Base-by-base conservation (phyloP, 2,797 vertebrate species). In the Smutsia temminckii region DNA sequence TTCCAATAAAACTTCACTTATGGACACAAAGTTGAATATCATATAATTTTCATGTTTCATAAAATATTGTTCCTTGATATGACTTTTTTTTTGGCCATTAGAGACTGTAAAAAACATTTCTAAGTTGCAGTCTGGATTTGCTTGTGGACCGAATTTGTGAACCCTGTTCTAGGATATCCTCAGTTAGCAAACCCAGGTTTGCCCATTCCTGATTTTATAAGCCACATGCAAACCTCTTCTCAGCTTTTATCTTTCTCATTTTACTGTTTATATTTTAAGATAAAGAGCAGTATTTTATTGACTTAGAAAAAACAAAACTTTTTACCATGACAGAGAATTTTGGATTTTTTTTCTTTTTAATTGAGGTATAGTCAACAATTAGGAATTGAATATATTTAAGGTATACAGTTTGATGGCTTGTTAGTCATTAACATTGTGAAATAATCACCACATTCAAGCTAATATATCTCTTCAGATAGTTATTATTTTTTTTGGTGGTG, bases 231-330 rank as follows among this genome's bases (percentile, higher is more conserved):
- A 80, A 75, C 23, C n/a, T 71, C 3, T 85, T 89, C 59, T 89
- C 42, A 66, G 37, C 69, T 7, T 27, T 81, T 63, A 59, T 80
- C 29, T 81, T 86, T 91, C 21, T 95, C 6, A 75, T 81, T 90
- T 91, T 89, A 63, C 51, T 46, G 53, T 55, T 90, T 89, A 78
- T 42, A 61, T 92, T 81, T 80, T 93, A 91, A 93, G 93, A 90
- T 81, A 51, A 92, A 83, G 66, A 86, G 40, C 14, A 53, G 18
- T 66, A 49, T 87, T 84, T 92, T 91, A 32, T 51, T 92, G n/a
- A 49, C n/a, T 85, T 92, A 63, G 21, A 55, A 63, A 71, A 94
- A 85, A 25, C 25, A 42, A 89, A 66, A 74, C 6, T 88, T 23
- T 69, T 84, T 90, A 49, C 42, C 12, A 21, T 92, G 46, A 93